Base-by-base conservation (phyloP, 2,888 invertebrate species). In the Helicoverpa assulta region DNA sequence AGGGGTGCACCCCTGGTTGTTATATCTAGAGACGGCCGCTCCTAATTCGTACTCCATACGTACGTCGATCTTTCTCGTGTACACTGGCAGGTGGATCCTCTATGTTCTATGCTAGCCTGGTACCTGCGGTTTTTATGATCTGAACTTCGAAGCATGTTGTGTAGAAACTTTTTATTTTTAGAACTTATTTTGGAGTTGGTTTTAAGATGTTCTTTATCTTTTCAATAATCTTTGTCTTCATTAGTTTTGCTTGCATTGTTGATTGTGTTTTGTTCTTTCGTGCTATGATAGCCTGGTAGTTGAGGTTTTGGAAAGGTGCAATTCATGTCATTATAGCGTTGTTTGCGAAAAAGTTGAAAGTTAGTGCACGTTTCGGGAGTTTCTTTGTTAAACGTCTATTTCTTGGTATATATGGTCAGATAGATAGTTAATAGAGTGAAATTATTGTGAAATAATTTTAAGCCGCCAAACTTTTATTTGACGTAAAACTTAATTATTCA, bases 21-120 rank as follows among this genome's bases (percentile, higher is more conserved):
- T 93, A 90, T 93, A 87, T 86, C 86, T 86, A 92, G 91, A 92
- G 94, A 90, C 89, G 90, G 85, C 87, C 88, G 90, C 88, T 90
- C 90, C 93, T 93, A 93, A 93, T 93, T 94, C 93, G 88, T 87
- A 85, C 90, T 71, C 90, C 87, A 90, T 78, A 80, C 85, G 83
- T 88, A 85, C 86, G 88, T 82, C 87, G 88, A 88, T 88, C 88
- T 88, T 88, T 88, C 82, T 67, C 73, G 58, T 77, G 68, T 70
- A 65, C 75, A 67, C 64, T 62, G 69, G 73, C 76, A 78, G 78
- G 76, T 79, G 67, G 63, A 79, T 70, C 70, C 66, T 60, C 60
- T 70, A 58, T 54, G 40, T 47, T 21, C 7, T 66, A 77, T 74
- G 66, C 5, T 47, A 7, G 26, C 76, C 78, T 66, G 10, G 70